A percentile compares a stretch with the other conserved stretches of the same genome.
Conservation (phyloP, 2,797 vertebrate species). For the Garrulus glandarius region DNA sequence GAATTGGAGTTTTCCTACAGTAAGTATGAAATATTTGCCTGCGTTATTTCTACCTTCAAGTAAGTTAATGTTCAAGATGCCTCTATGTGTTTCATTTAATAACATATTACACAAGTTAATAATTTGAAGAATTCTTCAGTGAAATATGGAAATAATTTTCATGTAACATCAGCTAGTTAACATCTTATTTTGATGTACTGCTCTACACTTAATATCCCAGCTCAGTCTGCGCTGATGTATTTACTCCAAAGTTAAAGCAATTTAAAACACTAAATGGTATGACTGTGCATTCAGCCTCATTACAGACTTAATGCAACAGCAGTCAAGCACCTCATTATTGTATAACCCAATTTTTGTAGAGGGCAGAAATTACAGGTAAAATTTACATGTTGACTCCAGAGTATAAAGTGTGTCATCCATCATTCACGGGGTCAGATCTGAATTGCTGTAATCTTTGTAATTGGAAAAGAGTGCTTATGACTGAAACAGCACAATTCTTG, state of each 20-base stretch:
- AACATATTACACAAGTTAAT: not conserved
- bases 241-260: conserved; percentile 11
- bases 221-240: not conserved
- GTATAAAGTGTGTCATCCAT: not conserved
- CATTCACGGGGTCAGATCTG: not conserved
- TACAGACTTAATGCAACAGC: not conserved
- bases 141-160: conserved; percentile 32
- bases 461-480: not conserved
- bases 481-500: not conserved
- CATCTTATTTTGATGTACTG: not conserved
- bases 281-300: not conserved
- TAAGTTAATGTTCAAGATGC: conserved; percentile 3
- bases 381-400: not conserved
- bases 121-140: not conserved
- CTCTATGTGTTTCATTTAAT: conserved; percentile 32
- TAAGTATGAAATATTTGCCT: not conserved
- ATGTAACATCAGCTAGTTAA: conserved; percentile 26
- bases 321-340: not conserved
- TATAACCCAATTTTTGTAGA: not conserved
- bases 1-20: not conserved
- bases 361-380: not conserved
- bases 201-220: not conserved
- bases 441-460: not conserved
- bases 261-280: not conserved
- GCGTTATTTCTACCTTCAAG: not conserved